phyloP scores from a whole-genome alignment of 2,888 invertebrate species.

The Syrista parreyssii region DNA sequence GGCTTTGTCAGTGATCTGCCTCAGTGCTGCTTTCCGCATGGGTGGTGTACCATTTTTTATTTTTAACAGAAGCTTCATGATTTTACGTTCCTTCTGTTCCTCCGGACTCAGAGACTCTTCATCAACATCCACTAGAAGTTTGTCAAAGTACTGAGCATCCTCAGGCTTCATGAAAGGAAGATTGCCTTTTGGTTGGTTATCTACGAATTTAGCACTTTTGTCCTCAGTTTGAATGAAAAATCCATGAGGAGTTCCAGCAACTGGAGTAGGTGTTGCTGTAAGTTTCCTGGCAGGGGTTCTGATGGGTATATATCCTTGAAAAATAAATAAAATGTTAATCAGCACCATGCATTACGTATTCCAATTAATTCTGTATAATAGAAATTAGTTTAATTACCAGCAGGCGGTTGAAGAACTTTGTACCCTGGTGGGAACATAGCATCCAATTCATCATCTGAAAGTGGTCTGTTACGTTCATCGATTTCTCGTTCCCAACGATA shows the following conservation, averaged over 20 bases:
- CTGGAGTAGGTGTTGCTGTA: constrained; percentile 97
- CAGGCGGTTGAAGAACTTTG: constrained; percentile 95
- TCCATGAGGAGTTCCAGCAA: constrained; percentile 90
- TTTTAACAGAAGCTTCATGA: constrained; percentile 97
- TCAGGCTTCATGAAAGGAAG: constrained; percentile 99
- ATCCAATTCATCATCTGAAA: constrained; percentile 97
- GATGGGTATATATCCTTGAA: constrained; percentile 89
- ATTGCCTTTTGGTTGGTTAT: constrained; percentile 98
- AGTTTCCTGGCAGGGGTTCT: constrained; percentile 97
- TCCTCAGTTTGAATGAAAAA: constrained; percentile 96
- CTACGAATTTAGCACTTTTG: constrained; percentile 87
- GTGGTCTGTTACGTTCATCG: constrained; percentile 96
- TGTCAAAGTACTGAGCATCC: constrained; percentile 98
- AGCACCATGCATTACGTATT: neutral
- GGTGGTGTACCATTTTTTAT: constrained; percentile 99
- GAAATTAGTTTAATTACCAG: constrained; percentile 68
- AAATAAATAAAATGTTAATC: neutral
- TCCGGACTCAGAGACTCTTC: constrained; percentile 95
- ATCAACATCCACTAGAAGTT: constrained; percentile 96
- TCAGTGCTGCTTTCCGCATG: constrained; percentile 96
- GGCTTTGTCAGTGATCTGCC: constrained; percentile 99
- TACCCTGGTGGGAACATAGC: constrained; percentile 98
- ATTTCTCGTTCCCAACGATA: constrained; percentile 99
- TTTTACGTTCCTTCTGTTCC: constrained; percentile 98
- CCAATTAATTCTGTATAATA: neutral